Percentiles rank a stretch among this genome's conserved stretches.
Conservation (phyloP, 2,797 vertebrate species). For the Epinephelus awoara region DNA sequence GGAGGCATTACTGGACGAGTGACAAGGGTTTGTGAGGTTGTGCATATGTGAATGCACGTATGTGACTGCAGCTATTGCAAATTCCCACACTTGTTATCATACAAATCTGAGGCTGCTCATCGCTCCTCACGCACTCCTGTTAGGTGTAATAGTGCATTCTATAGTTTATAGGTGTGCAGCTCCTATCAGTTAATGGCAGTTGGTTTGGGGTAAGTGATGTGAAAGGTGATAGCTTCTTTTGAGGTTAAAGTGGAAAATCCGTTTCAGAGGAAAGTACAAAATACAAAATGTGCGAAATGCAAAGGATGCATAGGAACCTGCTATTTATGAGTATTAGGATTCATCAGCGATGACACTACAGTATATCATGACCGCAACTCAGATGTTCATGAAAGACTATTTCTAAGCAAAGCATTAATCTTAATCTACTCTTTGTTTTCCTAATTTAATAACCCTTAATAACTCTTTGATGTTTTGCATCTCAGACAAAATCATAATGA, state of each 20-base stretch:
- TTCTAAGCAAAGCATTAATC: conserved; percentile 34
- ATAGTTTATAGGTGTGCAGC: neutral
- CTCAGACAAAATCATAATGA: conserved; percentile 24
- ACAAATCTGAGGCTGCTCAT: neutral
- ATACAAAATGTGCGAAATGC: neutral
- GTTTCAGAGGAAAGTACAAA: neutral
- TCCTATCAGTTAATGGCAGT: neutral
- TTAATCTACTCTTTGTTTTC: conserved; percentile 26
- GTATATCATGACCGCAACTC: neutral
- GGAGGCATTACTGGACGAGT: too few species aligned
- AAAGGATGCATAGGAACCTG: neutral
- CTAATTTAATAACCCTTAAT: conserved; percentile 40
- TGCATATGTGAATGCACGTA: too few species aligned
- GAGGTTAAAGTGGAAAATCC: neutral
- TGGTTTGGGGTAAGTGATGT: neutral
- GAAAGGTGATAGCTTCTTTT: neutral
- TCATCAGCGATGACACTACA: neutral
- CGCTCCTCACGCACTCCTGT: neutral
- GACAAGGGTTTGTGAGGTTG: too few species aligned
- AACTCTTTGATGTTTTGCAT: conserved; percentile 51
- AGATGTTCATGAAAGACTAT: neutral
- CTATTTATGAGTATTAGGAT: neutral
- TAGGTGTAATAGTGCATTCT: too few species aligned
- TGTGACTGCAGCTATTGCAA: too few species aligned
- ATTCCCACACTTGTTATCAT: neutral